Evolutionary conservation across 2,888 invertebrate genomes (phyloP).

Genomic region (Drosophila nigritarsus): DNA sequence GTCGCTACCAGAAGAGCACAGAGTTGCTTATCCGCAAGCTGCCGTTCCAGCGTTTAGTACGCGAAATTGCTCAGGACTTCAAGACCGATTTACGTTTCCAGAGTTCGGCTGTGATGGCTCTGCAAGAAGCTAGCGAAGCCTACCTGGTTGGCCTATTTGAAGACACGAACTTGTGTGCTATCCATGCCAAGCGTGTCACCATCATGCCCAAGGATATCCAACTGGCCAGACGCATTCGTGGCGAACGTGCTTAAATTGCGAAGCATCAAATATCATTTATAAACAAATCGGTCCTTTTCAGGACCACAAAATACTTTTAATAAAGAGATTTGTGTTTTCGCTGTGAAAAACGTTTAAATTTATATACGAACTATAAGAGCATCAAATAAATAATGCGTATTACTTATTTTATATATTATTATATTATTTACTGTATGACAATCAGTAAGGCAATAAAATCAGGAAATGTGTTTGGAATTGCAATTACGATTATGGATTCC

Average conservation of each 20-base stretch:
- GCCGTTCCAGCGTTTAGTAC: conserved; percentile 32
- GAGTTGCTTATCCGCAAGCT: conserved; percentile 34
- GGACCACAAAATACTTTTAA: conserved; percentile 33
- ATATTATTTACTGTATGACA: not conserved
- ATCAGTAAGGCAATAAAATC: not conserved
- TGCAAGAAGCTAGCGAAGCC: conserved; percentile 39
- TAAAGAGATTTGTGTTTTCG: conserved; percentile 12
- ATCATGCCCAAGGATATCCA: conserved; percentile 99
- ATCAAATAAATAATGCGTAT: not conserved
- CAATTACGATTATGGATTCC: not conserved
- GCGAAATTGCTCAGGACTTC: conserved; percentile 41
- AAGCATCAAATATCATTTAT: not conserved
- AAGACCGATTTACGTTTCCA: conserved; percentile 43
- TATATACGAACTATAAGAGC: not conserved
- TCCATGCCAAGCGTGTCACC: conserved; percentile 97
- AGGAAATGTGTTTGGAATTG: not conserved
- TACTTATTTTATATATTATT: no score
- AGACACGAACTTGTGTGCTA: conserved; percentile 87
- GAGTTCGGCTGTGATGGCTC: conserved; percentile 39
- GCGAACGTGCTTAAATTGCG: conserved; percentile 94
- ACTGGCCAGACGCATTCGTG: conserved; percentile 96
- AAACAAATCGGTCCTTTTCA: conserved; percentile 48
- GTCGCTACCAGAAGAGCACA: conserved; percentile 40
- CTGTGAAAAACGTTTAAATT: not conserved
- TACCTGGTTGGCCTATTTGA: conserved; percentile 31